Conservation (phyloP, 2,113 vertebrate species). For the Channa argus region DNA sequence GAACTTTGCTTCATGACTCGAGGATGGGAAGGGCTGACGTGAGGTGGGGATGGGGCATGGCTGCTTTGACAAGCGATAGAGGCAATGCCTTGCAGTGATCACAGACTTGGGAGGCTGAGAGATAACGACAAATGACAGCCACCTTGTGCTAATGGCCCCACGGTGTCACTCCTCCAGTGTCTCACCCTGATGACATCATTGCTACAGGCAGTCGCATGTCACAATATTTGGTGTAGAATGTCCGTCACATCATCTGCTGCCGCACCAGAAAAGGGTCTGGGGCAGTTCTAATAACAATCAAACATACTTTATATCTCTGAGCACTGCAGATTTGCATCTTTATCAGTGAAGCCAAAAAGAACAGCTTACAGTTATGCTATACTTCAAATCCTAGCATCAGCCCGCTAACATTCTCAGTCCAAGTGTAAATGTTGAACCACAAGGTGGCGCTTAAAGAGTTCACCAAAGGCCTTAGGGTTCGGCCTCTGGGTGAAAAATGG, state of each 20-base stretch:
- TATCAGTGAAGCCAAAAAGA: too few relatives aligned
- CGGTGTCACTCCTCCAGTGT: constrained; percentile 66
- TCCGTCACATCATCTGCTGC: constrained; percentile 68
- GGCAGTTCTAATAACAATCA: constrained; percentile 29
- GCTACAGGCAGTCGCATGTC: constrained; percentile 55
- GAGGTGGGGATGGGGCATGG: constrained; percentile 28
- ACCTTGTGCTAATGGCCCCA: constrained; percentile 66
- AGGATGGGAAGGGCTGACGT: constrained; percentile 30
- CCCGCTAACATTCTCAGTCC: neutral
- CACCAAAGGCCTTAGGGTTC: too few relatives aligned
- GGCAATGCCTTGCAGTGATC: constrained; percentile 53
- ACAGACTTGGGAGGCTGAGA: constrained; percentile 23
- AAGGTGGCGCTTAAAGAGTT: too few relatives aligned
- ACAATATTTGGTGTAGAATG: constrained; percentile 55
- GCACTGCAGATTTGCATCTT: neutral
- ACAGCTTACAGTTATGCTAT: neutral
- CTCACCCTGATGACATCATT: constrained; percentile 76
- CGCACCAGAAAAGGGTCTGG: constrained; percentile 41
- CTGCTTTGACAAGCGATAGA: constrained; percentile 74
- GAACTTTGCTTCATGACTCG: constrained; percentile 57
- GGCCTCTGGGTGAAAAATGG: too few relatives aligned
- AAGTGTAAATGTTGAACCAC: too few relatives aligned
- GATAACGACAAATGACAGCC: constrained; percentile 58
- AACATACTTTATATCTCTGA: neutral
- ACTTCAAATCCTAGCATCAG: neutral